Base-by-base conservation (phyloP, 2,797 vertebrate species). In the Sebastolobus altivelis region DNA sequence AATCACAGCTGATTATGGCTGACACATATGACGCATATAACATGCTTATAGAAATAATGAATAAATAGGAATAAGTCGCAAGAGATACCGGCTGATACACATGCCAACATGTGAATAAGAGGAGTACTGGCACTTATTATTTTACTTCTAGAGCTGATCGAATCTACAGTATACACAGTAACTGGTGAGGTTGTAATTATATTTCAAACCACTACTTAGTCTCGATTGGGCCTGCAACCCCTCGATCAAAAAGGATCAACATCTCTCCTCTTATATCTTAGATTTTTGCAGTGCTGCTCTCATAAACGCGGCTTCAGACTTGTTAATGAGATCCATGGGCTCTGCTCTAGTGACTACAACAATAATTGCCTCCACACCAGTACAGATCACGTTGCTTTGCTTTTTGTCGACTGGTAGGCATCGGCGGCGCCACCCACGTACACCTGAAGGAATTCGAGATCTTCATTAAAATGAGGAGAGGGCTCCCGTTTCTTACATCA, bases 381-480 rank as follows among this genome's bases (percentile, higher is more conserved):
- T 5, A 72, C 74, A 78, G 62, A 84, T 86, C 71, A 76, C 74
- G 81, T 83, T 86, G 80, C 83, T 77, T 86, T 82, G 55, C 83
- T 54, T 81, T 83, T 63, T 31, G 71, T 84, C 25, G 0, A 71
- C 66, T 77, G 66, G 77, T 88, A 86, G 85, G 67, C 87, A 78
- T 75, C 37, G n/a, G 61, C 1, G 8, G 59, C n/a, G 29, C 81
- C 80, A 68, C 88, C 80, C 76, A 88, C 66, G 18, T 56, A 25
- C 83, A 86, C 89, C 87, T 87, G 84, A 87, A 88, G 80, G 90
- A 88, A 82, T 90, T 90, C 22, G 83, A 94, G 87, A 90, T 92
- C 91, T 91, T 88, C 86, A 94, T 93, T 93, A 90, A 93, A 94
- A 93, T 91, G 84, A 92, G 86, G 78, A 85, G 77, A 80, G 43